These are phyloP conservation scores for Nymphalis polychloros DNA, from an alignment of 2,888 invertebrate genomes.

Conservation along the genomic window DNA sequence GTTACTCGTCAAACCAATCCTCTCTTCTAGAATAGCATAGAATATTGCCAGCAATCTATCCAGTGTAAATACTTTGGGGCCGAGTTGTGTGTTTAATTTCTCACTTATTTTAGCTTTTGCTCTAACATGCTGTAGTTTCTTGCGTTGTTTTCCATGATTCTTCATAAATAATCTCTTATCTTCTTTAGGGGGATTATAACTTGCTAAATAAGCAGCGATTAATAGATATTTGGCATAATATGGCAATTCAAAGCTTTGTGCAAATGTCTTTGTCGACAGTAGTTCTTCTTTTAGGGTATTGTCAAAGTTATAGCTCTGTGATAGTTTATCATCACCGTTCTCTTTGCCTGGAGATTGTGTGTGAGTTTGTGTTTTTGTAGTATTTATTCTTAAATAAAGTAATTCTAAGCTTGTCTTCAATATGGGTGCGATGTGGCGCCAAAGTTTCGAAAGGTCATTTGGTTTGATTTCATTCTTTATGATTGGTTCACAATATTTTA, in stretches of 20 bases:
- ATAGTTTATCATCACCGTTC: constrained; percentile 48
- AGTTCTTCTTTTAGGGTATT: constrained; percentile 70
- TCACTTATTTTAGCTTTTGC: constrained; percentile 81
- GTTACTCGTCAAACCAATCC: constrained; percentile 92
- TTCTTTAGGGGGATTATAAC: constrained; percentile 94
- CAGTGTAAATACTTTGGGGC: constrained; percentile 91
- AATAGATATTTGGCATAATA: constrained; percentile 94
- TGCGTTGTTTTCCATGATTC: constrained; percentile 87
- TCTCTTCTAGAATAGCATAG: constrained; percentile 92
- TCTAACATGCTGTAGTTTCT: constrained; percentile 82
- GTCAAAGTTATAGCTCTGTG: constrained; percentile 56
- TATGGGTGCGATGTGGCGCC: constrained; percentile 89
- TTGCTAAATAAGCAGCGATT: constrained; percentile 95
- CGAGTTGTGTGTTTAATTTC: constrained; percentile 85
- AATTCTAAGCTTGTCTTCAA: constrained; percentile 88
- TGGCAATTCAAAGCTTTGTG: constrained; percentile 89
- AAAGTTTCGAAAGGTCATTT: constrained; percentile 86
- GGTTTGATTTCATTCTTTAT: constrained; percentile 83
- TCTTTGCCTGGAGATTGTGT: constrained; percentile 62
- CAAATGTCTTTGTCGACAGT: constrained; percentile 79
- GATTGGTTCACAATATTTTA: constrained; percentile 90
- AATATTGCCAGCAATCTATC: constrained; percentile 93
- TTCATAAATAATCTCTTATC: constrained; percentile 94
- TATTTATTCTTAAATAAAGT: constrained; percentile 86
- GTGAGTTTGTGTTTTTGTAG: constrained; percentile 46